Base-by-base conservation (phyloP, 2,797 vertebrate species). In the Lates japonicus region DNA sequence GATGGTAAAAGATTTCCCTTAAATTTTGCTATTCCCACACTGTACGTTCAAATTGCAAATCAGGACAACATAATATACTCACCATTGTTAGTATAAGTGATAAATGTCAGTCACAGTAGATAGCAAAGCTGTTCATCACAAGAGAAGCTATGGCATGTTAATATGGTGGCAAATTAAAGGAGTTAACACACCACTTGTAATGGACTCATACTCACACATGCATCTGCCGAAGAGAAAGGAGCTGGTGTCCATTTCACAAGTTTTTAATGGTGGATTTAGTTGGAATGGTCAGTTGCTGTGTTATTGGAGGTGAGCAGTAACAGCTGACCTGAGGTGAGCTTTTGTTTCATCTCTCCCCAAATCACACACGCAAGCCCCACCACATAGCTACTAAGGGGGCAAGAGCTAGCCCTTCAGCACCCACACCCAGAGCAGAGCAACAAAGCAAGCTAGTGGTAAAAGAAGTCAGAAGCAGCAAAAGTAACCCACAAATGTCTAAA, bases 261-360 rank as follows among this genome's bases (percentile, higher is more conserved):
- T 88, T 85, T 83, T 94, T 93, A 89, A 85, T 82, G 91, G 89
- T 88, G 92, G 80, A 76, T 93, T 91, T 88, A 87, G 80, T 93
- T 87, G 82, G 63, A 89, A 87, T 59, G 85, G 90, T 93, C 83
- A 89, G 87, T 82, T 80, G 87, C 80, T 86, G 84, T 85, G 88
- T 94, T 92, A 90, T 86, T 90, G 79, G 75, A 86, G 96, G 94
- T 95, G 91, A 94, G 97, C 97, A 97, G 94, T 90, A 76, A 93
- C 96, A 97, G 98, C 98, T 96, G 95, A 95, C 98, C 98, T 99
- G 98, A 99, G 98, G 98, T 98, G 94, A 92, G 94, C 93, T 64
- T 88, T 88, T 77, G 54, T 77, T 94, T 93, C 82, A 94, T 96
- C 86, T 94, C 79, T 95, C 94, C 95, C 96, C 94, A 94, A 96